A percentile compares a stretch with the other conserved stretches of the same genome.
Evolutionary conservation across 2,888 invertebrate species (phyloP).

Genomic region (Eumerus sabulonum): DNA sequence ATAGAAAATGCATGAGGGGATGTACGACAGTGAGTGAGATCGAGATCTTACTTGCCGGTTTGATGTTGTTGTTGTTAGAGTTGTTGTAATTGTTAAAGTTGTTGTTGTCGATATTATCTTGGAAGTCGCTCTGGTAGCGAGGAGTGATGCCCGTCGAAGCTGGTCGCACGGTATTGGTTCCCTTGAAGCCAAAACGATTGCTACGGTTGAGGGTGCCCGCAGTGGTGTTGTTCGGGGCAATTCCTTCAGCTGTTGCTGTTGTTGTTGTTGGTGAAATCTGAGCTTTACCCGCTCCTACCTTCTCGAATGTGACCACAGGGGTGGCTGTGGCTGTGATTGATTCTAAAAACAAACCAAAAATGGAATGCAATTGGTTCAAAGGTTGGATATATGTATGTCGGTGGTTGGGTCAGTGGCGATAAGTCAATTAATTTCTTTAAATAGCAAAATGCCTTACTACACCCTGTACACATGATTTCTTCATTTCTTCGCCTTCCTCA

Average conservation of each 20-base stretch:
- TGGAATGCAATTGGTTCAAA: conserved; percentile 43
- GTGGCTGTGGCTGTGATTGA: conserved; percentile 52
- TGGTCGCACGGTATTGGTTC: conserved; percentile 79
- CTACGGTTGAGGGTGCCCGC: conserved; percentile 82
- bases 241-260: conserved; percentile 64
- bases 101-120: conserved; percentile 80
- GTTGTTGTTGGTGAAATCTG: conserved; percentile 53
- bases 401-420: conserved; percentile 13
- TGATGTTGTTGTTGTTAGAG: conserved; percentile 58
- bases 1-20: conserved; percentile 55
- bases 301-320: conserved; percentile 73
- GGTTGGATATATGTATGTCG: too few relatives aligned
- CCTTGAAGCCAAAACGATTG: conserved; percentile 89
- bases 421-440: not conserved
- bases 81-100: conserved; percentile 76
- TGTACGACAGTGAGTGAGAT: conserved; percentile 27
- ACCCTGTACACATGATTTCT: too few relatives aligned
- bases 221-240: conserved; percentile 55
- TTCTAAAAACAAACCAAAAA: conserved; percentile 49
- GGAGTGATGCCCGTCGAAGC: conserved; percentile 83
- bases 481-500: too few relatives aligned
- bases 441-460: too few relatives aligned
- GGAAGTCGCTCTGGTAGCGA: conserved; percentile 84
- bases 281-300: conserved; percentile 75
- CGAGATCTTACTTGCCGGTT: conserved; percentile 53